Evolutionary conservation across 1,140 invertebrate species (phyloP).

Genomic region (Drosophila simulans): DNA sequence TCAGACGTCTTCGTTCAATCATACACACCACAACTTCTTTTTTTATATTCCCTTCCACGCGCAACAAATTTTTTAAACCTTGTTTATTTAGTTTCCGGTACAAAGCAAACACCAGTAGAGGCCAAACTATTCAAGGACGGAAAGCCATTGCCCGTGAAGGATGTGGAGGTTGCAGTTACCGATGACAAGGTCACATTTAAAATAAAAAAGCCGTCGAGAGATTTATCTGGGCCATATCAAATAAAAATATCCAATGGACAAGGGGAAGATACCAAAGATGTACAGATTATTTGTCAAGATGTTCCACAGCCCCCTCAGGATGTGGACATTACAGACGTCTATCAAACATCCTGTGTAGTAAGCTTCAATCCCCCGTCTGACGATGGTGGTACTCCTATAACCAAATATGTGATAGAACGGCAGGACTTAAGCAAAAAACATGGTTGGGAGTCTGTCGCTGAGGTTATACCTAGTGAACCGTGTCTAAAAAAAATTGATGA

Average conservation of each 20-base stretch:
- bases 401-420: slow-evolving; percentile 97
- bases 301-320: slow-evolving; percentile 94
- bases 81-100: slow-evolving; percentile 90
- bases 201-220: slow-evolving; percentile 94
- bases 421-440: slow-evolving; percentile 95
- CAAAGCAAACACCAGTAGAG: slow-evolving; percentile 93
- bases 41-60: not conserved
- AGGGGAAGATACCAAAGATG: slow-evolving; percentile 93
- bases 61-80: slow-evolving; percentile 15
- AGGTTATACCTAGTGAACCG: slow-evolving; percentile 88
- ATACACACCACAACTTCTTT: no score
- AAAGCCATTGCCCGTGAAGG: slow-evolving; percentile 93
- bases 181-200: slow-evolving; percentile 96
- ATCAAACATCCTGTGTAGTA: slow-evolving; percentile 95
- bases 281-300: slow-evolving; percentile 95
- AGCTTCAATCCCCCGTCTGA: slow-evolving; percentile 96
- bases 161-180: slow-evolving; percentile 94
- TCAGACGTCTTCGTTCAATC: no score
- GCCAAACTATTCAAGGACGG: slow-evolving; percentile 96
- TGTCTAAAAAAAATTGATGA: slow-evolving; percentile 94
- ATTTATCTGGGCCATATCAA: slow-evolving; percentile 93
- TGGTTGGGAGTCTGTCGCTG: slow-evolving; percentile 94
- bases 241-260: slow-evolving; percentile 94
- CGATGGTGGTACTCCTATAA: slow-evolving; percentile 95
- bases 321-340: slow-evolving; percentile 96